Evolutionary conservation across 1,140 invertebrate species (phyloP).

Genomic region (Ostrea denselamellosa): DNA sequence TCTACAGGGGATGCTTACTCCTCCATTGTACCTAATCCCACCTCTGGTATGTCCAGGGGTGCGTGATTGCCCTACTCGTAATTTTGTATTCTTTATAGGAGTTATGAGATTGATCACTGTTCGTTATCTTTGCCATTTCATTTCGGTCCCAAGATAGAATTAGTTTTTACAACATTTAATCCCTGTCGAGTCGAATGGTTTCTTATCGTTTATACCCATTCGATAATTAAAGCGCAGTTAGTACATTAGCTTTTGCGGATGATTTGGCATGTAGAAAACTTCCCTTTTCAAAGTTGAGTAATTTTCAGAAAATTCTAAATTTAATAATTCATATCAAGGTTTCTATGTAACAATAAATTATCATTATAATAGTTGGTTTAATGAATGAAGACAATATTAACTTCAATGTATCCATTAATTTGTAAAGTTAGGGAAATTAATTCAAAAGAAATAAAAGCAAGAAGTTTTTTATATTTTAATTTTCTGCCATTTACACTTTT

Average conservation of each 20-base stretch:
- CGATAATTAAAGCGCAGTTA: background rate
- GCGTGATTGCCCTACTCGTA: too few species aligned
- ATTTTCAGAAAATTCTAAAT: conserved; percentile 16
- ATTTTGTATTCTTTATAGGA: too few species aligned
- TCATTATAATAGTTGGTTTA: background rate
- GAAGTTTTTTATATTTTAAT: background rate
- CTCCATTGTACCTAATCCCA: too few species aligned
- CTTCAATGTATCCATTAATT: background rate
- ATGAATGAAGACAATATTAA: background rate
- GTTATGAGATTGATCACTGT: too few species aligned
- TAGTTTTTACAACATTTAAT: background rate
- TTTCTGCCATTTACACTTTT: background rate
- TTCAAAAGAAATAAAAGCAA: background rate
- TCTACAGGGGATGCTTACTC: too few species aligned
- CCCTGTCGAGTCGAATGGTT: background rate
- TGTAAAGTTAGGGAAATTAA: background rate
- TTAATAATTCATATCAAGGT: background rate
- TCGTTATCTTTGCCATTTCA: too few species aligned
- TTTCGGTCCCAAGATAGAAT: too few species aligned
- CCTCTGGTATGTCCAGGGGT: too few species aligned
- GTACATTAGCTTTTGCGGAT: background rate
- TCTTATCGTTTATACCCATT: background rate
- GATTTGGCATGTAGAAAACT: background rate
- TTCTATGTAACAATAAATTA: background rate
- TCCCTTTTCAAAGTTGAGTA: background rate